These are phyloP conservation scores for Meda fulgida DNA, from an alignment of 2,797 vertebrate species.

Conservation along the genomic window DNA sequence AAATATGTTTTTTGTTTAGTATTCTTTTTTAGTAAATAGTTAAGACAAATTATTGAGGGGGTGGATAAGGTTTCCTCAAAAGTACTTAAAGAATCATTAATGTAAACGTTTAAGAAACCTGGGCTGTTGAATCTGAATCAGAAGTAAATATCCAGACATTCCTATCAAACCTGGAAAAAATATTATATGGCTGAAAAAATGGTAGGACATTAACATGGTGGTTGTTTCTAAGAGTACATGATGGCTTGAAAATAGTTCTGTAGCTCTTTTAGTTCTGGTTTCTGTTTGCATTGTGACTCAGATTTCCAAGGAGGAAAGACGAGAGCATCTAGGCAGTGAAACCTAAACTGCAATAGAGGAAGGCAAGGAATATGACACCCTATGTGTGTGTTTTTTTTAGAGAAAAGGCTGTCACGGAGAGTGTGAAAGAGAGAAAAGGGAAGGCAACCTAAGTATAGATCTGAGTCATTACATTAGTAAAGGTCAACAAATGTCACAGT, in stretches of 20 bases:
- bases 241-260: conserved; percentile 24
- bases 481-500: conserved; percentile 63
- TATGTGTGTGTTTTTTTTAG: conserved; percentile 33
- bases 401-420: conserved; percentile 32
- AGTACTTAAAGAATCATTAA: neutral
- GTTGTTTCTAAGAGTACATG: neutral
- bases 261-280: neutral
- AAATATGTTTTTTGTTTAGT: neutral
- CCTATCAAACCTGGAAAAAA: neutral
- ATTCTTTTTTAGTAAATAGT: conserved; percentile 12
- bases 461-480: conserved; percentile 58
- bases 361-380: conserved; percentile 46
- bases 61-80: neutral
- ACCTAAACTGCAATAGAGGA: conserved; percentile 50
- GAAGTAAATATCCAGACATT: neutral
- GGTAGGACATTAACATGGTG: neutral
- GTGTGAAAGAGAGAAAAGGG: conserved; percentile 35
- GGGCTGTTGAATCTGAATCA: neutral
- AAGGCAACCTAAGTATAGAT: conserved; percentile 52
- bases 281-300: conserved; percentile 26
- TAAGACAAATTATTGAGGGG: neutral
- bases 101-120: neutral
- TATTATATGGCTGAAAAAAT: neutral
- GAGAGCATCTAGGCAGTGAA: conserved; percentile 40
- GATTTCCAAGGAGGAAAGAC: conserved; percentile 16